Conservation (phyloP, 2,113 vertebrate genomes). For the Manacus vitellinus region DNA sequence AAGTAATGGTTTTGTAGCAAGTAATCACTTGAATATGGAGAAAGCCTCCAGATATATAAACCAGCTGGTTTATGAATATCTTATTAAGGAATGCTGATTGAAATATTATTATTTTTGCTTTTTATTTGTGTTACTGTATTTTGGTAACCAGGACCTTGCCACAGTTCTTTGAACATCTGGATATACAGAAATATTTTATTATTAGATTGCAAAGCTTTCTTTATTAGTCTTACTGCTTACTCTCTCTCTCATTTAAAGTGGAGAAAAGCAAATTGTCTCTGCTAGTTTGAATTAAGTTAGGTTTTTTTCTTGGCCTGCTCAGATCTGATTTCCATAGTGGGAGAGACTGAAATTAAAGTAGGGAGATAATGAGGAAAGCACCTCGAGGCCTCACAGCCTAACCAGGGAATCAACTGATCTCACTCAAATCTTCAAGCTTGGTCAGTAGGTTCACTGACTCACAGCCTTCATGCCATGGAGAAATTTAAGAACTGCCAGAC, state of each 20-base stretch:
- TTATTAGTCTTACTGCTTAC: background rate
- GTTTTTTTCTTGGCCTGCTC: background rate
- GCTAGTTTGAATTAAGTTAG: background rate
- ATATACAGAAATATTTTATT: background rate
- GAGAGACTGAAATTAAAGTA: background rate
- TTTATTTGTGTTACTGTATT: background rate
- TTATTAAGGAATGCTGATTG: conserved; percentile 7
- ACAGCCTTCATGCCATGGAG: background rate
- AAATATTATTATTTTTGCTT: conserved; percentile 16
- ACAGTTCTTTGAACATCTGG: conserved; percentile 10
- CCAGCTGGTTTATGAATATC: conserved; percentile 10
- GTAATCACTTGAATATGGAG: conserved; percentile 7
- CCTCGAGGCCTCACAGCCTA: background rate
- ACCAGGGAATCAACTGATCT: background rate
- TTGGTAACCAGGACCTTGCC: background rate
- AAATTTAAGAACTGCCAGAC: background rate
- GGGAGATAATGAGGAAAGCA: background rate
- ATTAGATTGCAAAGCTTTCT: background rate
- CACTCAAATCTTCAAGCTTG: background rate
- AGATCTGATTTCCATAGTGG: background rate
- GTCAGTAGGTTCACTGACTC: background rate
- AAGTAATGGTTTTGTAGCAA: background rate
- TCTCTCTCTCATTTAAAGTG: background rate
- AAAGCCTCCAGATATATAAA: background rate
- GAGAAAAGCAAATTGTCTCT: background rate